phyloP scores from a whole-genome alignment of 2,113 vertebrate species.

The Tetrao urogallus region DNA sequence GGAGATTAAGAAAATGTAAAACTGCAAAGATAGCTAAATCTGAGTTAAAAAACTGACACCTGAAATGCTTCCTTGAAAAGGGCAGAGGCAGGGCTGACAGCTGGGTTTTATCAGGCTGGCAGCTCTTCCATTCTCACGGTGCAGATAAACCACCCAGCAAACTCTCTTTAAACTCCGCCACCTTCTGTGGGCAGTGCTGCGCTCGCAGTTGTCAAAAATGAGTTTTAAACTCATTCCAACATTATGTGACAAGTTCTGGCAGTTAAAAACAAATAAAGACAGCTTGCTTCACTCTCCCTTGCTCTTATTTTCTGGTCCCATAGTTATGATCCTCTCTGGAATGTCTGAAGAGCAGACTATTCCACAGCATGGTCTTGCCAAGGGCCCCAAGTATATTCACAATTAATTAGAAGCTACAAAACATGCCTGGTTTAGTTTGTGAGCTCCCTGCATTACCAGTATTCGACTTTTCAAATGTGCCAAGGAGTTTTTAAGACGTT shows the following conservation, averaged over 20 bases:
- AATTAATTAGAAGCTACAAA: neutral
- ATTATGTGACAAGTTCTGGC: neutral
- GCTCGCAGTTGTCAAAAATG: neutral
- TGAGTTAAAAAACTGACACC: neutral
- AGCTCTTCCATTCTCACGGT: neutral
- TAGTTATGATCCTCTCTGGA: slow-evolving; percentile 20
- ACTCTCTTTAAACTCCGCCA: neutral
- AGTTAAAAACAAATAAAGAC: neutral
- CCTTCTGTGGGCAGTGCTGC: neutral
- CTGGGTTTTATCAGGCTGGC: neutral
- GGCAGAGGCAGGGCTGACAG: neutral
- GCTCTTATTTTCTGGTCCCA: slow-evolving; percentile 2
- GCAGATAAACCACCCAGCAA: neutral
- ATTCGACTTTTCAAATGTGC: neutral
- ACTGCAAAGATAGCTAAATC: neutral
- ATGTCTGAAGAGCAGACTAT: neutral
- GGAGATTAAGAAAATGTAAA: neutral
- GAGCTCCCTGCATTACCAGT: neutral
- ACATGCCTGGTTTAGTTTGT: neutral
- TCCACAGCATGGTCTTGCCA: neutral
- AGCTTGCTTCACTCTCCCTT: neutral
- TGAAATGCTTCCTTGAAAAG: neutral
- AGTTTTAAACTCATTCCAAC: neutral
- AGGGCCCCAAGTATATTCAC: neutral
- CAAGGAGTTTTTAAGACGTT: neutral